These are phyloP conservation scores for Mythimna lalbum DNA, from an alignment of 2,888 invertebrate species.

Conservation along the genomic window DNA sequence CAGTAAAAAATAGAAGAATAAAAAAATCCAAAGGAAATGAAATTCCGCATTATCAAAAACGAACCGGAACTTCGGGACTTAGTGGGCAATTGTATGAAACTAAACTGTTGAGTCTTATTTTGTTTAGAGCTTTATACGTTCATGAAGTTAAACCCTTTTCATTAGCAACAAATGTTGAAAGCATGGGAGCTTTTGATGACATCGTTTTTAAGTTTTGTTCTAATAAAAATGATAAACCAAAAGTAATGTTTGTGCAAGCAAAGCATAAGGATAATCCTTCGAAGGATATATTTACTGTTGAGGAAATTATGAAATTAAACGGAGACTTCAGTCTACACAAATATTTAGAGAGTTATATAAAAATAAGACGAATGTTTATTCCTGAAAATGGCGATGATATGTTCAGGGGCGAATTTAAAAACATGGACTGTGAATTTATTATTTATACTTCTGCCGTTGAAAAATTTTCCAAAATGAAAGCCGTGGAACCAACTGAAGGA, in stretches of 20 bases:
- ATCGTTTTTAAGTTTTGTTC: constrained; percentile 57
- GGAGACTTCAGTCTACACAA: constrained; percentile 53
- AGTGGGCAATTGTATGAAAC: constrained; percentile 65
- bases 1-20: neutral
- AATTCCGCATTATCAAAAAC: constrained; percentile 40
- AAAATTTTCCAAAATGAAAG: constrained; percentile 33
- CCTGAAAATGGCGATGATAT: constrained; percentile 37
- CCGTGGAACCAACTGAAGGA: neutral
- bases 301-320: constrained; percentile 44
- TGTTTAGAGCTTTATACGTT: constrained; percentile 50
- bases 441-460: constrained; percentile 56
- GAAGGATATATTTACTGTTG: constrained; percentile 46
- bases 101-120: constrained; percentile 59
- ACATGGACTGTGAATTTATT: constrained; percentile 52
- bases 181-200: constrained; percentile 65
- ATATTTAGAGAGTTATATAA: constrained; percentile 57
- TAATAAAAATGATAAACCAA: constrained; percentile 33
- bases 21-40: constrained; percentile 1
- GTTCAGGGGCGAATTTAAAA: constrained; percentile 42
- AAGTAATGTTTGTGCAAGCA: constrained; percentile 62
- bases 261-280: constrained; percentile 57
- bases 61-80: constrained; percentile 55
- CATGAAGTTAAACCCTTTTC: constrained; percentile 43
- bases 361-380: constrained; percentile 42
- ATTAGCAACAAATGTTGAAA: constrained; percentile 53